These are phyloP conservation scores for Proales similis DNA, from an alignment of 1,140 invertebrate genomes.

Conservation along the genomic window DNA sequence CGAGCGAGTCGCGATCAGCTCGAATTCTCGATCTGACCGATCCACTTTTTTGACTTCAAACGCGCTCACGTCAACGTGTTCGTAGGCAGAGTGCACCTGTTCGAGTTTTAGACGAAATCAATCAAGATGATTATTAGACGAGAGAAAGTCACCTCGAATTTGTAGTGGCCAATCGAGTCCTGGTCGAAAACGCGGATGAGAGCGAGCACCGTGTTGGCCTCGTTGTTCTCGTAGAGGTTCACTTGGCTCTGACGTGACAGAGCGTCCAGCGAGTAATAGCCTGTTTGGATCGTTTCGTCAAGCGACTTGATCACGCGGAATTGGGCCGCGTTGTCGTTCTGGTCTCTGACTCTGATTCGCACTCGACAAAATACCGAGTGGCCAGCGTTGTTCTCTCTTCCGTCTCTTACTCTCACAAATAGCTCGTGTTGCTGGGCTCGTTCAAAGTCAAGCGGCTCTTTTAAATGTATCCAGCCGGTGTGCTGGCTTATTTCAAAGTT, in stretches of 20 bases:
- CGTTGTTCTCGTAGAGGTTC: slow-evolving; percentile 25
- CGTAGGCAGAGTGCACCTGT: no score
- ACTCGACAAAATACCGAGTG: slow-evolving; percentile 6
- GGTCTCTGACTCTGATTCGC: slow-evolving; percentile 14
- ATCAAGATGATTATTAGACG: neutral
- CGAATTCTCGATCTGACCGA: slow-evolving; percentile 9
- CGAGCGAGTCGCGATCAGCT: neutral
- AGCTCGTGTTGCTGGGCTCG: slow-evolving; percentile 1
- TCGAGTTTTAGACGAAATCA: no score
- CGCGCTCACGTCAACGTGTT: slow-evolving; percentile 11
- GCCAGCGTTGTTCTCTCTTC: neutral
- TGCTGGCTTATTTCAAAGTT: slow-evolving; percentile 11
- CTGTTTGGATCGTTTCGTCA: slow-evolving; percentile 1
- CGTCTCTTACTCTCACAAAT: slow-evolving; percentile 6
- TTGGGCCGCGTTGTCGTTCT: slow-evolving; percentile 30
- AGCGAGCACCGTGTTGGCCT: neutral
- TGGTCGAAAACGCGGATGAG: slow-evolving; percentile 17
- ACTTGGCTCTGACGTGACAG: slow-evolving; percentile 11
- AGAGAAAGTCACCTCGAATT: slow-evolving; percentile 28
- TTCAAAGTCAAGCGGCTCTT: slow-evolving; percentile 8
- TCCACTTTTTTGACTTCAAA: neutral
- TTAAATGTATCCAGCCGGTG: slow-evolving; percentile 13
- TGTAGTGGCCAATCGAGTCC: slow-evolving; percentile 18
- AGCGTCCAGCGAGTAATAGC: slow-evolving; percentile 7
- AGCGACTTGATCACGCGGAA: slow-evolving; percentile 8